phyloP scores from a whole-genome alignment of 2,113 vertebrate species.

The Mystacornis crossleyi region DNA sequence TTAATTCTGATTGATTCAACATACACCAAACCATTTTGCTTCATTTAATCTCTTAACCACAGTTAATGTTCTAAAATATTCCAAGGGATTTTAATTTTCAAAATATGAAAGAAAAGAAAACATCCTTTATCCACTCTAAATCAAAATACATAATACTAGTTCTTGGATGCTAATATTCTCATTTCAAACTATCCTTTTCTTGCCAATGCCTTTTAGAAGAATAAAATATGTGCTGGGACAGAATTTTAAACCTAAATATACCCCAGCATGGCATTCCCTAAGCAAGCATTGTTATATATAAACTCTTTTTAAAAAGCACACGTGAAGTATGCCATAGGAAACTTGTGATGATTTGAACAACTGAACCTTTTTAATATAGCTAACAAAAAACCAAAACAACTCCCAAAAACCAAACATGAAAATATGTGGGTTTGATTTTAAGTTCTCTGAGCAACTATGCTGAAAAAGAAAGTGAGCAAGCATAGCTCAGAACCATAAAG shows the following conservation, averaged over 20 bases:
- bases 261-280: neutral
- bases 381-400: neutral
- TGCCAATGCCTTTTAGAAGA: neutral
- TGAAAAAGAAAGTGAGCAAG: neutral
- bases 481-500: neutral
- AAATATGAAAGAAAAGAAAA: neutral
- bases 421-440: neutral
- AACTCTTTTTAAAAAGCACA: neutral
- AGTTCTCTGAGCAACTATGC: neutral
- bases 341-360: neutral
- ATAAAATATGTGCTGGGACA: neutral
- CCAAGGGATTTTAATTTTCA: constrained; percentile 46
- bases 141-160: neutral
- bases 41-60: constrained; percentile 59
- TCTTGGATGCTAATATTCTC: neutral
- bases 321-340: neutral
- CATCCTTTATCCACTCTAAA: neutral
- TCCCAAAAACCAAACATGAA: neutral
- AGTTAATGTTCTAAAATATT: constrained; percentile 58
- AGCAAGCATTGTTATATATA: neutral
- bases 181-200: neutral
- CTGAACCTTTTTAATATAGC: neutral
- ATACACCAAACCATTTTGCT: constrained; percentile 52
- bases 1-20: constrained; percentile 71
- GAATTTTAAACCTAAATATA: neutral